Percentiles rank a stretch among this genome's conserved stretches.
These are phyloP conservation scores for Otolemur crassicaudatus DNA, from an alignment of 2,797 vertebrate species.

Conservation along the genomic window DNA sequence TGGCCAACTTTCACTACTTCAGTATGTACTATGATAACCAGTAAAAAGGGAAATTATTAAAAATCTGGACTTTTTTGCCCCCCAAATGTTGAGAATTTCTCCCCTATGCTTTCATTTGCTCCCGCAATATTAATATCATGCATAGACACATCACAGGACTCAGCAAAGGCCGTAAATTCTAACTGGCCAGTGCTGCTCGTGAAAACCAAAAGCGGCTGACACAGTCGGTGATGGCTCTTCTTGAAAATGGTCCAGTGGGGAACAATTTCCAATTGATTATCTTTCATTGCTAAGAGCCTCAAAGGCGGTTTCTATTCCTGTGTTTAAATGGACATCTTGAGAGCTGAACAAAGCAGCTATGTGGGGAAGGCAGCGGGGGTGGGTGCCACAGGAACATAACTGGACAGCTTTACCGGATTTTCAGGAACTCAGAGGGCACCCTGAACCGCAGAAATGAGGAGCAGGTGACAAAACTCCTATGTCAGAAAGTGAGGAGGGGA, in stretches of 20 bases:
- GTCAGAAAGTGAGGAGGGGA: not conserved
- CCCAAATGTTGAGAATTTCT: constrained; percentile 28
- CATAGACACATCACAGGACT: constrained; percentile 61
- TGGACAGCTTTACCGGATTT: constrained; percentile 83
- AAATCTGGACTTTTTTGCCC: not conserved
- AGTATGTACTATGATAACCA: not conserved
- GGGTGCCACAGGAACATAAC: constrained; percentile 75
- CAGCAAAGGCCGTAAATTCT: constrained; percentile 67
- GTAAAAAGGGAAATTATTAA: constrained; percentile 17
- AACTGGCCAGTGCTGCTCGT: constrained; percentile 59
- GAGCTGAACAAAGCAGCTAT: constrained; percentile 80
- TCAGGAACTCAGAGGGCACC: constrained; percentile 72
- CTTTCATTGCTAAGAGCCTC: constrained; percentile 93
- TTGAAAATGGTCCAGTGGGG: constrained; percentile 89
- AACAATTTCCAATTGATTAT: constrained; percentile 93
- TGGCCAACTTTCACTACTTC: not conserved
- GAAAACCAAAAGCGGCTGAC: constrained; percentile 75
- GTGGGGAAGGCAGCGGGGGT: constrained; percentile 60
- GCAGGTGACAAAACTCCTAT: constrained; percentile 44
- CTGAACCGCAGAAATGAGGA: constrained; percentile 67
- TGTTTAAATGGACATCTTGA: constrained; percentile 86
- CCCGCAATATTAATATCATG: constrained; percentile 47
- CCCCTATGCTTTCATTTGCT: constrained; percentile 11
- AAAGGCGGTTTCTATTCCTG: constrained; percentile 85
- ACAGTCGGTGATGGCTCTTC: constrained; percentile 90